Base-by-base conservation (phyloP, 2,888 invertebrate genomes). In the Melangyna quadrimaculata region DNA sequence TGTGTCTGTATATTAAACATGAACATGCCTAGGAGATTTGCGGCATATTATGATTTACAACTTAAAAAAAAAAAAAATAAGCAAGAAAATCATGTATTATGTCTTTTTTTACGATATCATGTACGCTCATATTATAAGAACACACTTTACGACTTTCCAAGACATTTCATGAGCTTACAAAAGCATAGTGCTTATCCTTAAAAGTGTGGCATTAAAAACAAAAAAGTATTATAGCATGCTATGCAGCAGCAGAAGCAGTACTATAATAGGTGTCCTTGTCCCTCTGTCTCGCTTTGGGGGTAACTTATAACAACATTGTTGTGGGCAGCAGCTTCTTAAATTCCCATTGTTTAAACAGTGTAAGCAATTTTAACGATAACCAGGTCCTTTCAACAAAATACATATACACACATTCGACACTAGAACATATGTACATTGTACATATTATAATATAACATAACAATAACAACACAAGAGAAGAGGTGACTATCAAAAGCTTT, bases 81-180 rank as follows among this genome's bases (percentile, higher is more conserved):
- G 35, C 22, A 32, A n/a, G n/a, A n/a, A 32, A 67, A 45, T 17
- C 29, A 29, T 29, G 22, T 57, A 65, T 51, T 24, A 53, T 53
- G 73, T 53, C 51, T 32, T 74, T 74, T 55, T 71, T 80, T 84
- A 84, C 71, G 84, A 75, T 74, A 65, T 32, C 69, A 80, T 84
- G 80, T 77, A 45, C 75, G 37, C 81, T 75, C 77, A 72, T 70
- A 73, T 70, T 35, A 74, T 59, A 75, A 29, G 55, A 71, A 75
- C 43, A 75, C 43, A 61, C 40, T 86, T 86, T 86, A 86, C 73
- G 86, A 73, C 80, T 65, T 70, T 73, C 55, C 48, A 35, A 57
- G 72, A 81, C 77, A 57, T 78, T 86, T 84, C 74, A 67, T 86
- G 65, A 67, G 51, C 53, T 24, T 67, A 43, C 75, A 57, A 77